Evolutionary conservation across 2,113 vertebrate genomes (phyloP), one percentile per base, ranked within the genome.

Genomic region (Petaurus breviceps): DNA sequence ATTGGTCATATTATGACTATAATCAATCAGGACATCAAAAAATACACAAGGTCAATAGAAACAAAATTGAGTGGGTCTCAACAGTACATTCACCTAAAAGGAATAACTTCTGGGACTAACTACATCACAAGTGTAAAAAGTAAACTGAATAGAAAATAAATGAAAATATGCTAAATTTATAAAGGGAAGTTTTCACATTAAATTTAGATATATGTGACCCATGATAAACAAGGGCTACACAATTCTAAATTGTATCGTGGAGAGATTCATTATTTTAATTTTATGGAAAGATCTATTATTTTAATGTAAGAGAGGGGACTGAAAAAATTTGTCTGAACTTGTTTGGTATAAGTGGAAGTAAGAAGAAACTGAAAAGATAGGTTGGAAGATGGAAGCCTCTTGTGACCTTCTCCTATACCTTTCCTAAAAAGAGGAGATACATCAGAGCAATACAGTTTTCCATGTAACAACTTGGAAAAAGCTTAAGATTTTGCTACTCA

Each of bases 21-120:
- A 19, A n/a, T 77, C 61, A 77, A 77, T 10, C 16, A 77, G 4
- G 12, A 6, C 61, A 77, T 19, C 7, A 89, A 49, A 93, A 89
- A 92, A 37, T 2, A 52, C 47, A 89, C 28, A 61, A 68, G 24
- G 12, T 14, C 49, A 89, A 51, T 10, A 28, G 37, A 90, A 31
- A 54, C 24, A 90, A 55, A 93, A 94, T 2, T 95, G 47, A 51
- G 2, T 47, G 92, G 46, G 51, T 55, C 49, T 93, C 77, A 94
- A n/a, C 0, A 46, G 89, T 46, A 4, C 31, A 53, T 53, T 19
- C 46, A 93, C 43, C 52, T 68, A 89, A 51, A 52, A 49, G 52
- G 90, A 93, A 93, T 23, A 54, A 93, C 51, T n/a, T 95, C 28
- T 91, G 91, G 68, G 28, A 53, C 24, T 54, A 89, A 47, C 51